These are phyloP conservation scores for Ornithoptera alexandrae DNA, from an alignment of 2,888 invertebrate genomes.

Conservation along the genomic window DNA sequence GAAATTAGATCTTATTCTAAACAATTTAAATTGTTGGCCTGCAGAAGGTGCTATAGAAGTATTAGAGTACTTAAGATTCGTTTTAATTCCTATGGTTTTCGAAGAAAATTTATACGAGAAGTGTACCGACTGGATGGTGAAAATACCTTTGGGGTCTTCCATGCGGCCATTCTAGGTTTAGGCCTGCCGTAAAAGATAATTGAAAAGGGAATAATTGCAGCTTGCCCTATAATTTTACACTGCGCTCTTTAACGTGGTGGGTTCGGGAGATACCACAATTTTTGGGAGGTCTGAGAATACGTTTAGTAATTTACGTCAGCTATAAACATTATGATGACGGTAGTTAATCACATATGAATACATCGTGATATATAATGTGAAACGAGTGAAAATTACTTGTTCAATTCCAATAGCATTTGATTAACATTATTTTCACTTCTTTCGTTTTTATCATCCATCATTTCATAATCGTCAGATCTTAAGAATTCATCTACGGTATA, in stretches of 20 bases:
- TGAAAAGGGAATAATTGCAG: too few species aligned
- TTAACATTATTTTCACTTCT: slow-evolving; percentile 34
- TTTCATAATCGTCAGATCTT: slow-evolving; percentile 48
- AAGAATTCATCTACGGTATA: slow-evolving; percentile 48
- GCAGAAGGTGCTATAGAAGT: slow-evolving; percentile 77
- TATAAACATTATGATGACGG: too few species aligned
- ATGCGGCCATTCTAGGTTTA: too few species aligned
- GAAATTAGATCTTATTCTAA: slow-evolving; percentile 74
- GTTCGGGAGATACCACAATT: too few species aligned
- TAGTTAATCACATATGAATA: neutral
- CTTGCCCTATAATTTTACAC: too few species aligned
- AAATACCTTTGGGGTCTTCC: slow-evolving; percentile 70
- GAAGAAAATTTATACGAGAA: slow-evolving; percentile 63
- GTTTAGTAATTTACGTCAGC: too few species aligned
- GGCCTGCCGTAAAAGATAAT: too few species aligned
- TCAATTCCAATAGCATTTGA: slow-evolving; percentile 36
- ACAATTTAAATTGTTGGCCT: slow-evolving; percentile 78
- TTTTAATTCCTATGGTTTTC: slow-evolving; percentile 60
- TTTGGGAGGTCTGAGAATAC: too few species aligned
- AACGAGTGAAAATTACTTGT: slow-evolving; percentile 38
- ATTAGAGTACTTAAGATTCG: slow-evolving; percentile 72
- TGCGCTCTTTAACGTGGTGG: too few species aligned
- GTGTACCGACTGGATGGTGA: slow-evolving; percentile 80
- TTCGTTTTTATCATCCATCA: slow-evolving; percentile 38
- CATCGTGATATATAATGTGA: neutral